phyloP scores from a whole-genome alignment of 2,113 vertebrate genomes.

The Heterotis niloticus region DNA sequence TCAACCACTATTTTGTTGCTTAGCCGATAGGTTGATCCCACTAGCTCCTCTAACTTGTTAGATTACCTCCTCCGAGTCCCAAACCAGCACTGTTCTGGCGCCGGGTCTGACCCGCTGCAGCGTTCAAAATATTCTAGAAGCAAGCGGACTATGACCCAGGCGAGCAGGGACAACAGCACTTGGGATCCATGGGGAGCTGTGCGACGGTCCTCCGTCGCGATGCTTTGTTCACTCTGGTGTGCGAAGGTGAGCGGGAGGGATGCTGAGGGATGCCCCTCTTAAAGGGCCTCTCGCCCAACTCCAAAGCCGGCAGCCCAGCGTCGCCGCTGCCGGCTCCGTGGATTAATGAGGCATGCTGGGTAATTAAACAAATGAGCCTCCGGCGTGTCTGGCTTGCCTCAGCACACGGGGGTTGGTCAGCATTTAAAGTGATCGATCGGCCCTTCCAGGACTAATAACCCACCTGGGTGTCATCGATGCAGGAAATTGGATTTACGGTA shows the following conservation, averaged over 20 bases:
- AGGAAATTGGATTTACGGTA: slow-evolving; percentile 39
- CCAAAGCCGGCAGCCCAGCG: background rate
- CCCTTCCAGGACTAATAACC: slow-evolving; percentile 33
- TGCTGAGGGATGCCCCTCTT: background rate
- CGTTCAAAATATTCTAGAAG: too few relatives aligned
- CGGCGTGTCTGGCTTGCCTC: slow-evolving; percentile 40
- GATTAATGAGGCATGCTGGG: slow-evolving; percentile 41
- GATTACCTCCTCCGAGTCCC: too few relatives aligned
- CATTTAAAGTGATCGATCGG: slow-evolving; percentile 36
- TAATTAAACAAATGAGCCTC: slow-evolving; percentile 42
- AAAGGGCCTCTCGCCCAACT: background rate
- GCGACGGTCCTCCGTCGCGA: background rate
- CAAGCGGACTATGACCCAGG: too few relatives aligned
- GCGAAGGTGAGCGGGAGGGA: background rate
- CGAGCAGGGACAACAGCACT: too few relatives aligned
- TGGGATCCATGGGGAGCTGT: too few relatives aligned
- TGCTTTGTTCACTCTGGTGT: background rate
- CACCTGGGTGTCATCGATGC: slow-evolving; percentile 30
- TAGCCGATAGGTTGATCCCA: too few relatives aligned
- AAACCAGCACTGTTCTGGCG: too few relatives aligned
- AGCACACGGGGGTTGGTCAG: slow-evolving; percentile 33
- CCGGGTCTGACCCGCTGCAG: too few relatives aligned
- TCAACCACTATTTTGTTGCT: too few relatives aligned
- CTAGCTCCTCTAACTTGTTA: too few relatives aligned
- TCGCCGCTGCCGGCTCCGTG: slow-evolving; percentile 21